Percentiles rank a stretch among this genome's conserved stretches.
Evolutionary conservation across 2,113 vertebrate species (phyloP).

Genomic region (Chloropsis hardwickii): DNA sequence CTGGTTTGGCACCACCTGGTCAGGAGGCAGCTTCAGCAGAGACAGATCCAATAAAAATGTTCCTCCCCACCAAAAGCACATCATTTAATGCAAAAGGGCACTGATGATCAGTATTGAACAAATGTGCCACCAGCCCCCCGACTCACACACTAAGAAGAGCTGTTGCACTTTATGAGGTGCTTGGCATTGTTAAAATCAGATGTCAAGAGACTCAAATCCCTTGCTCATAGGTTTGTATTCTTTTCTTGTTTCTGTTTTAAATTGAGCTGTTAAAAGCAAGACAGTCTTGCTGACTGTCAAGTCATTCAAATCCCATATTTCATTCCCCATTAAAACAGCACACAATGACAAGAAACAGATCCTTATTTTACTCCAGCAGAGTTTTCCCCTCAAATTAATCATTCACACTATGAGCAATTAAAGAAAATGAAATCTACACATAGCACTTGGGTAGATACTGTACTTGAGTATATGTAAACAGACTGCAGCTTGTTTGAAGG

Average conservation of each 20-base stretch:
- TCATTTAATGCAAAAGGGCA: background rate
- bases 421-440: background rate
- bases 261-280: background rate
- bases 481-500: background rate
- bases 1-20: background rate
- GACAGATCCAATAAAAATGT: background rate
- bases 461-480: slow-evolving; percentile 10
- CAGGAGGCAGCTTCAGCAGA: background rate
- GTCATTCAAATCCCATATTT: slow-evolving; percentile 15
- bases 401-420: background rate
- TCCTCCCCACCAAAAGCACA: background rate
- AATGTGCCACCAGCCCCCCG: background rate
- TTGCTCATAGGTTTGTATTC: background rate
- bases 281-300: background rate
- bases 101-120: background rate
- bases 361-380: background rate
- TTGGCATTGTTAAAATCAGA: background rate
- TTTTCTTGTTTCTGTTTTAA: background rate
- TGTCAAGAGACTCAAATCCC: background rate
- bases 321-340: background rate
- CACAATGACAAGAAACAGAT: background rate
- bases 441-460: background rate
- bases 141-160: background rate
- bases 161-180: background rate
- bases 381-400: slow-evolving; percentile 18